Evolutionary conservation across 2,113 vertebrate species (phyloP).

Genomic region (Hemicordylus capensis): DNA sequence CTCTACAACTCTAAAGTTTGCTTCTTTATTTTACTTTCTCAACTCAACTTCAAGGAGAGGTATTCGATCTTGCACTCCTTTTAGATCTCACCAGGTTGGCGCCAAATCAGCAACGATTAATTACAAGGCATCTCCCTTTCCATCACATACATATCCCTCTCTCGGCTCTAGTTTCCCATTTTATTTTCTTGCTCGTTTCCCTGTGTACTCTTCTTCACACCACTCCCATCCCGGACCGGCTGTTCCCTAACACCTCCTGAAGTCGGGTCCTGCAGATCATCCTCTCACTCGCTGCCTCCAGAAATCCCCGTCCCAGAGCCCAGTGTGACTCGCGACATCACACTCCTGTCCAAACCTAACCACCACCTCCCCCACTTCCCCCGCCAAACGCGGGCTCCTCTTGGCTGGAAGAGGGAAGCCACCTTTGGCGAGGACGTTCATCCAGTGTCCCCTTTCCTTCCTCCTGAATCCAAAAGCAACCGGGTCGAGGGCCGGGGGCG

Average conservation of each 20-base stretch:
- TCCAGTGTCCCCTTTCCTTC: slow-evolving; percentile 48
- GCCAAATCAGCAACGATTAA: too few species aligned
- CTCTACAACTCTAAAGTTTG: background rate
- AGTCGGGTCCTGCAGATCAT: slow-evolving; percentile 44
- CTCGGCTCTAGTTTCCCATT: too few species aligned
- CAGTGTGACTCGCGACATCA: slow-evolving; percentile 43
- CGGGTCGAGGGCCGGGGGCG: too few species aligned
- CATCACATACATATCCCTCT: too few species aligned
- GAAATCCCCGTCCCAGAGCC: slow-evolving; percentile 44
- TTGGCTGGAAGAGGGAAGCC: slow-evolving; percentile 36
- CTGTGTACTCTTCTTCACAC: too few species aligned
- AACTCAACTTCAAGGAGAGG: too few species aligned
- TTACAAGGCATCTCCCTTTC: too few species aligned
- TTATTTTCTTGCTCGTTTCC: too few species aligned
- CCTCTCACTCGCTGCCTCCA: slow-evolving; percentile 36
- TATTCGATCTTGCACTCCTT: too few species aligned
- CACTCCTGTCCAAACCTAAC: background rate
- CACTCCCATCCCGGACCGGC: slow-evolving; percentile 5
- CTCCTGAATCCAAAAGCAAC: background rate
- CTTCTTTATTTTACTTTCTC: background rate
- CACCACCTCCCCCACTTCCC: slow-evolving; percentile 55
- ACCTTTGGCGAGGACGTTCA: slow-evolving; percentile 54
- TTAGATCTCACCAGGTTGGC: too few species aligned
- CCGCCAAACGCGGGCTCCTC: slow-evolving; percentile 53
- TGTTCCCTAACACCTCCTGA: slow-evolving; percentile 52